These are phyloP conservation scores for Cyanocitta stelleri DNA, from an alignment of 2,113 vertebrate genomes.

Conservation along the genomic window DNA sequence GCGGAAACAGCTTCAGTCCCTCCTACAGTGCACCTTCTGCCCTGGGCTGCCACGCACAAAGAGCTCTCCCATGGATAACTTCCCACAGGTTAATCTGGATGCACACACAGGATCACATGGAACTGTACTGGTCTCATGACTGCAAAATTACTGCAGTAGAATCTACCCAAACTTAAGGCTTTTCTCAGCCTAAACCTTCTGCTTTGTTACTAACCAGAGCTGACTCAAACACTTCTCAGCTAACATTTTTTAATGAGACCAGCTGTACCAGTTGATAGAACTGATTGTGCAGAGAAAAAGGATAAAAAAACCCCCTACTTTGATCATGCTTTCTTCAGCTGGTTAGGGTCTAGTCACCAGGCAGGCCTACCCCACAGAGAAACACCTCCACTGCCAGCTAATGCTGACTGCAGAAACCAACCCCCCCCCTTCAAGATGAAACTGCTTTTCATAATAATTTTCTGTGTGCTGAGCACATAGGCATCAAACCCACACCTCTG, in stretches of 20 bases:
- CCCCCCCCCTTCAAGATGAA: conserved; percentile 18
- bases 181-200: background rate
- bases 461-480: background rate
- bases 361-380: conserved; percentile 24
- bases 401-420: conserved; percentile 16
- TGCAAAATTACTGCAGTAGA: background rate
- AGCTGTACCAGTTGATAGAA: background rate
- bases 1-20: background rate
- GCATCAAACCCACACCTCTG: background rate
- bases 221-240: background rate
- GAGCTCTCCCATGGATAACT: conserved; percentile 5
- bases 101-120: background rate
- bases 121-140: background rate
- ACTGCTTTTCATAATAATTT: background rate
- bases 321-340: background rate
- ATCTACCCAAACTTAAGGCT: background rate
- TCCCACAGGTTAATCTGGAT: conserved; percentile 35
- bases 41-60: background rate
- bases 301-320: background rate
- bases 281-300: background rate
- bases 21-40: conserved; percentile 39
- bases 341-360: conserved; percentile 29
- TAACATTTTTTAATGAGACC: background rate
- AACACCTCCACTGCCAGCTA: conserved; percentile 54
- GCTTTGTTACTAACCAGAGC: background rate